These are phyloP conservation scores for Lemur catta DNA, from an alignment of 2,797 vertebrate genomes.

Conservation along the genomic window DNA sequence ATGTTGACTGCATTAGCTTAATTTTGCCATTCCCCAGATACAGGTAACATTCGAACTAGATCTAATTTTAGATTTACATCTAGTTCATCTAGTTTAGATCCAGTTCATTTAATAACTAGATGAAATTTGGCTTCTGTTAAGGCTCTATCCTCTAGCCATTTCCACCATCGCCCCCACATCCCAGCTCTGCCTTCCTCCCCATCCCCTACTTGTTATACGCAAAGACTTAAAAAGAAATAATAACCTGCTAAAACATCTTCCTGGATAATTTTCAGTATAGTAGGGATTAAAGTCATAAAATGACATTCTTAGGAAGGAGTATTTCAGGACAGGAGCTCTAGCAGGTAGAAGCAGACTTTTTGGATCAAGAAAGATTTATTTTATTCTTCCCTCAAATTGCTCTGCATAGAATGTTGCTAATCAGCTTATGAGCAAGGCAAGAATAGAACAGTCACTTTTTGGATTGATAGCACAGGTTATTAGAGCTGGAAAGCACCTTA, in stretches of 20 bases:
- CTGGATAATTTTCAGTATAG: background rate
- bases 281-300: background rate
- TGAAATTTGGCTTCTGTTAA: background rate
- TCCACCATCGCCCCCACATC: background rate
- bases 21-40: background rate
- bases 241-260: background rate
- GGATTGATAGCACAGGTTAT: background rate
- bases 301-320: background rate
- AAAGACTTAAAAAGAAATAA: background rate
- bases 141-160: background rate
- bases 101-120: background rate
- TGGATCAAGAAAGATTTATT: background rate
- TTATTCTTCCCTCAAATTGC: background rate
- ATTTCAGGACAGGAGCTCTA: background rate
- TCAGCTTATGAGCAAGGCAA: background rate
- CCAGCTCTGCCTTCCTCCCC: background rate
- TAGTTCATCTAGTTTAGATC: background rate
- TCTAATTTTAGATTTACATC: constrained; percentile 25
- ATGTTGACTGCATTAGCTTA: background rate
- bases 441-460: background rate
- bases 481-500: background rate
- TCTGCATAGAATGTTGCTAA: background rate
- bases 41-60: background rate
- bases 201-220: background rate
- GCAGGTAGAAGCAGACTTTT: background rate